phyloP scores from a whole-genome alignment of 35 echinoderm and acorn worm species.

The Eucidaris tribuloides region DNA sequence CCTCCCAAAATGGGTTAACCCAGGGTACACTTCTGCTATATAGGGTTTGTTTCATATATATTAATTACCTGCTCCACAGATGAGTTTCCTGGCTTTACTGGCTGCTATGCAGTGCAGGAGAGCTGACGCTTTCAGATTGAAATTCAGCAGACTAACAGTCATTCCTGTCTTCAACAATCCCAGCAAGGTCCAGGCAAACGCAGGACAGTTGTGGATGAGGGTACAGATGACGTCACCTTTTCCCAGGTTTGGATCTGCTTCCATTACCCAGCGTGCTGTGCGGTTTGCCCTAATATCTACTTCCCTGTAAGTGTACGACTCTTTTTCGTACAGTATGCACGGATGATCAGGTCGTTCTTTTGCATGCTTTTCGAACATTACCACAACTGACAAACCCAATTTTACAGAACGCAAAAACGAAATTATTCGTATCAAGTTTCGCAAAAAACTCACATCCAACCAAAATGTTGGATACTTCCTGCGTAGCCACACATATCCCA shows the following conservation, averaged over 20 bases:
- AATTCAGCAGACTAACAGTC: slow-evolving; percentile 56
- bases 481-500: not conserved
- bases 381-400: not conserved
- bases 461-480: not conserved
- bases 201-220: slow-evolving; percentile 67
- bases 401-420: not conserved
- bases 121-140: slow-evolving; percentile 44
- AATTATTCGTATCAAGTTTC: not conserved
- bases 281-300: slow-evolving; percentile 41
- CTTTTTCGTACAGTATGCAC: slow-evolving; percentile 40
- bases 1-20: no score
- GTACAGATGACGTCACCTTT: slow-evolving; percentile 48
- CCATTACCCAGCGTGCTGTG: not conserved
- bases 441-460: slow-evolving; percentile 1
- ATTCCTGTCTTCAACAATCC: slow-evolving; percentile 59
- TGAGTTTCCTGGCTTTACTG: slow-evolving; percentile 54
- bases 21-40: no score
- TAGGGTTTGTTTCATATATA: no score
- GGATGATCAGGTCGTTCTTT: not conserved
- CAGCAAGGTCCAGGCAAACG: slow-evolving; percentile 54
- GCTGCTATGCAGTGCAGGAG: slow-evolving; percentile 67
- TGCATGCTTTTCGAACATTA: not conserved
- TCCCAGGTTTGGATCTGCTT: slow-evolving; percentile 12
- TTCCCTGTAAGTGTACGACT: slow-evolving; percentile 54
- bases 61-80: slow-evolving; percentile 48